Evolutionary conservation across 2,888 invertebrate species (phyloP).

Genomic region (Opisthograptis luteolata): DNA sequence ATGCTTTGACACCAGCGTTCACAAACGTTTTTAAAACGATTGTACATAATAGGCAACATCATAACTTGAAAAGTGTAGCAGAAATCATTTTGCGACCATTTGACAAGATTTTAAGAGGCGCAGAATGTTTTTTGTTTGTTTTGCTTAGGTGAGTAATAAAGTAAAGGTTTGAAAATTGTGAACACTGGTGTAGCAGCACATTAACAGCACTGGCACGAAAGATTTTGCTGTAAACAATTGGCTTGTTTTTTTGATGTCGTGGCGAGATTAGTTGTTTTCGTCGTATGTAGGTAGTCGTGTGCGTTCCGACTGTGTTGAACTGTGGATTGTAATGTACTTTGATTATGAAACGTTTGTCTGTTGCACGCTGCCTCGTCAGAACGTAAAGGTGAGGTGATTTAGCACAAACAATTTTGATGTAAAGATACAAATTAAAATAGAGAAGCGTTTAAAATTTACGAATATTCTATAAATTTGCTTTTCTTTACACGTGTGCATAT

Average conservation of each 20-base stretch:
- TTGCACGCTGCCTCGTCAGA: constrained; percentile 82
- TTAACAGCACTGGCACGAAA: constrained; percentile 34
- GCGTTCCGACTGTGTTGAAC: constrained; percentile 26
- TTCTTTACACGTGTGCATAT: no score
- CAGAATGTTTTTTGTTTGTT: no score
- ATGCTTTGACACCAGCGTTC: constrained; percentile 1
- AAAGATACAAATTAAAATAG: no score
- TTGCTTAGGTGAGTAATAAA: no score
- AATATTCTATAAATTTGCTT: no score
- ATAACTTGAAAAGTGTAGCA: background rate
- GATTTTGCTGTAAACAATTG: constrained; percentile 41
- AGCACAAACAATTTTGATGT: constrained; percentile 26
- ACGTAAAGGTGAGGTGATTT: constrained; percentile 76
- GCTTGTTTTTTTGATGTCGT: constrained; percentile 41
- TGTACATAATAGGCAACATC: background rate
- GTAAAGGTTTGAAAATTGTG: constrained; percentile 2
- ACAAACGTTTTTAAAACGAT: constrained; percentile 1
- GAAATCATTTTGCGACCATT: background rate
- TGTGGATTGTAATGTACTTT: constrained; percentile 50
- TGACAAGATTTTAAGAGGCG: no score
- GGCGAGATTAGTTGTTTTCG: constrained; percentile 44
- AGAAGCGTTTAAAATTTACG: no score
- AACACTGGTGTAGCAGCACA: background rate
- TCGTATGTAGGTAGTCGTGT: constrained; percentile 47
- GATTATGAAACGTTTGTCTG: constrained; percentile 76